Conservation (phyloP, 2,113 vertebrate species). For the Phalacrocorax brasilianus region DNA sequence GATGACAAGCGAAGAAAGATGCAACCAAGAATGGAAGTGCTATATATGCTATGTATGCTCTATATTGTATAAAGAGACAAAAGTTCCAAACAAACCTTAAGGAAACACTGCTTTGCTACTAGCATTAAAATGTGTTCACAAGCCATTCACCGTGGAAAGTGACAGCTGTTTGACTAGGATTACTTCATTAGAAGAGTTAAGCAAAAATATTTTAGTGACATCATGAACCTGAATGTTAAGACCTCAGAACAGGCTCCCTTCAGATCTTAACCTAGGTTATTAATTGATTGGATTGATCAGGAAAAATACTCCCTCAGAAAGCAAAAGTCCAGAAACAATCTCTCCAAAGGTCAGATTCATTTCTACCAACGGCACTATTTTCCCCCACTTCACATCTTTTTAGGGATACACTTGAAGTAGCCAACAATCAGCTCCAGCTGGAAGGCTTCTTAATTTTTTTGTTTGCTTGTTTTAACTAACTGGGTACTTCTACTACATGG, state of each 20-base stretch:
- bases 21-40: neutral
- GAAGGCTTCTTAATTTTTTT: neutral
- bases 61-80: neutral
- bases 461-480: neutral
- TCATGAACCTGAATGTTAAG: neutral
- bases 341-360: neutral
- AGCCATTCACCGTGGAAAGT: neutral
- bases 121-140: neutral
- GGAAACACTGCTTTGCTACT: neutral
- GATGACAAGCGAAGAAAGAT: neutral
- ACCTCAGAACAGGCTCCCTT: neutral
- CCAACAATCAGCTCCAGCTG: neutral
- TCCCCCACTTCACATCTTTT: neutral
- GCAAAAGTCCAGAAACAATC: neutral
- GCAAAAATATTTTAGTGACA: neutral
- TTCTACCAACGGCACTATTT: neutral
- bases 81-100: neutral
- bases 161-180: neutral
- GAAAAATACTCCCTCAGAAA: neutral
- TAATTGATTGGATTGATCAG: neutral
- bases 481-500: neutral
- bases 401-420: neutral
- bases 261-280: neutral
- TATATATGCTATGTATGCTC: neutral
- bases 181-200: neutral